Evolutionary conservation across 23 tunicate species (phyloP).

Genomic region (Trididemnum miniatum): DNA sequence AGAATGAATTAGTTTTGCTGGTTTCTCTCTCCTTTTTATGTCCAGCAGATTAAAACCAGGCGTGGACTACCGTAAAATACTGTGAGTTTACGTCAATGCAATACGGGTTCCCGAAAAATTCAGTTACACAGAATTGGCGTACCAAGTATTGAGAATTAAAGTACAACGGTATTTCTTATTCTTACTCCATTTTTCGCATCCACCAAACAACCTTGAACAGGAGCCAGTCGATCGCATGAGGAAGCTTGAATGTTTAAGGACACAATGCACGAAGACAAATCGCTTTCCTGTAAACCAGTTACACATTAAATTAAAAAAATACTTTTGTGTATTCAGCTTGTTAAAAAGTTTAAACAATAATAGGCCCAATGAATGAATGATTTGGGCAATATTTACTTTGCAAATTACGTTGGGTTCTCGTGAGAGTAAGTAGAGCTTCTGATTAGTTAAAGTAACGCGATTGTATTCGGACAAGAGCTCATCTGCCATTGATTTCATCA

Average conservation of each 20-base stretch:
- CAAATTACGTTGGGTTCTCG: slow-evolving; percentile 13
- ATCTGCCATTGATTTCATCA: slow-evolving; percentile 15
- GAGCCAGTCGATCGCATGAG: not conserved
- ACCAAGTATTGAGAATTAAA: too few relatives aligned
- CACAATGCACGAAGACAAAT: not conserved
- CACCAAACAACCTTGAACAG: not conserved
- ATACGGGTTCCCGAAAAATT: too few relatives aligned
- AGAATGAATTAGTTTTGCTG: too few relatives aligned
- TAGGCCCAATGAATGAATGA: too few relatives aligned
- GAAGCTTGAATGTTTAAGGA: not conserved
- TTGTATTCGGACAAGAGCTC: slow-evolving; percentile 71
- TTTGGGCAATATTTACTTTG: not conserved
- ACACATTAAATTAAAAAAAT: not conserved
- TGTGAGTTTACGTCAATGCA: too few relatives aligned
- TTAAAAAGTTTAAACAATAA: too few relatives aligned
- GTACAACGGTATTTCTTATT: too few relatives aligned
- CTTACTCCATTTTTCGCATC: not conserved
- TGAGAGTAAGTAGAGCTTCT: slow-evolving; percentile 25
- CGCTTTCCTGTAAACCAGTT: not conserved
- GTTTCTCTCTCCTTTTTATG: too few relatives aligned
- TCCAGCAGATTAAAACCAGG: too few relatives aligned
- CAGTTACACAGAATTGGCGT: too few relatives aligned
- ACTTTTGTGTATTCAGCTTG: not conserved
- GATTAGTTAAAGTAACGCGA: slow-evolving; percentile 42
- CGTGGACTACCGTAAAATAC: too few relatives aligned